Base-by-base conservation (phyloP, 2,113 vertebrate species). In the Siniperca knerii region DNA sequence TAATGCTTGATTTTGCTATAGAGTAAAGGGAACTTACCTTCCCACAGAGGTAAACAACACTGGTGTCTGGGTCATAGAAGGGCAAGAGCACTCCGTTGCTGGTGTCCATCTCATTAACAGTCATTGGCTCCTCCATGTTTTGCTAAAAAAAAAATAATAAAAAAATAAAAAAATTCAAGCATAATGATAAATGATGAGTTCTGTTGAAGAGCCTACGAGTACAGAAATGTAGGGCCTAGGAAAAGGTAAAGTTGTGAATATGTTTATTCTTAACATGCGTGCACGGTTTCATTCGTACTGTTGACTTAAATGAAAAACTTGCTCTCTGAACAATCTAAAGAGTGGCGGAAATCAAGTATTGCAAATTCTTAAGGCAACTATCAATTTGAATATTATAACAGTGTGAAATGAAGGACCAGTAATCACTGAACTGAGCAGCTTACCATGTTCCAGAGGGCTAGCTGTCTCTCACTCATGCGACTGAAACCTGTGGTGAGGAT, bases 401-500 rank as follows among this genome's bases (percentile, higher is more conserved):
- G 40, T 25, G 25, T 62, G 15, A 61, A 42, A 60, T 65, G 15
- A 29, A 10, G 8, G 55, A 20, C 42, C 12, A 2, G 42, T 10
- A 20, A 37, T 16, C 9, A 37, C 1, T 52, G 4, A 52, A 66
- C 16, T n/a, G 37, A 61, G 37, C 10, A 42, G 55, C 90, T 84
- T 93, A 99, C 98, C 46, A 93, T 94, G 76, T 98, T 98, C 98
- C 98, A 99, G 70, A 99, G 97, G 0, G 97, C 97, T 0, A 99
- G 94, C 90, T 99, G 98, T 87, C 98, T 95, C 87, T 99, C 98
- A 0, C 98, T 99, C 98, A 98, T 99, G 92, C 98, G 98, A 86
- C 97, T 99, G 94, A 99, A 99, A 4, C 98, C 98, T 0, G 98
- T 99, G 52, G 98, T 98, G 91, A 99, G 98, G 90, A 99, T 88